Evolutionary conservation across 1,140 invertebrate species (phyloP).

Genomic region (Brachionus asplanchnoidis): DNA sequence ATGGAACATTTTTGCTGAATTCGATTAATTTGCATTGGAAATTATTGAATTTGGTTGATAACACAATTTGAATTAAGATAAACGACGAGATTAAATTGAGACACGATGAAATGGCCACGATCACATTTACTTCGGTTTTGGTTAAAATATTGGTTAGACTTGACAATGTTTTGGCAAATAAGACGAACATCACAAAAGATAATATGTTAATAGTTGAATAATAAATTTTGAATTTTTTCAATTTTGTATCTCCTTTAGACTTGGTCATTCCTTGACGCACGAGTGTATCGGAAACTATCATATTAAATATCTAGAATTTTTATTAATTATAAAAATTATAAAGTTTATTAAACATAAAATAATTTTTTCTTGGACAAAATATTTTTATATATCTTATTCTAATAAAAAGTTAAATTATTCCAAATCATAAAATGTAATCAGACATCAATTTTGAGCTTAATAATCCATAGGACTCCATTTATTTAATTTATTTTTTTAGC

Average conservation of each 20-base stretch:
- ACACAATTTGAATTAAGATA: background rate
- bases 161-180: background rate
- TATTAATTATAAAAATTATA: background rate
- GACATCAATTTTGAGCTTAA: no score
- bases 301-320: background rate
- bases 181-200: background rate
- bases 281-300: background rate
- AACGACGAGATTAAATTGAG: background rate
- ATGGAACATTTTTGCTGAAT: constrained; percentile 7
- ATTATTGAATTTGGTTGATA: background rate
- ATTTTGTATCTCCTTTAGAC: background rate
- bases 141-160: background rate
- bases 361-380: no score
- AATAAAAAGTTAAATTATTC: no score
- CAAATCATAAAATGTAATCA: no score
- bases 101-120: background rate
- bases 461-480: no score
- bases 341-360: no score
- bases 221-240: background rate
- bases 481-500: no score
- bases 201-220: background rate
- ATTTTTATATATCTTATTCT: no score
- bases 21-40: background rate
- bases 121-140: background rate
- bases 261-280: background rate